Conservation (phyloP, 1,140 invertebrate species). For the Tribolium castaneum region DNA sequence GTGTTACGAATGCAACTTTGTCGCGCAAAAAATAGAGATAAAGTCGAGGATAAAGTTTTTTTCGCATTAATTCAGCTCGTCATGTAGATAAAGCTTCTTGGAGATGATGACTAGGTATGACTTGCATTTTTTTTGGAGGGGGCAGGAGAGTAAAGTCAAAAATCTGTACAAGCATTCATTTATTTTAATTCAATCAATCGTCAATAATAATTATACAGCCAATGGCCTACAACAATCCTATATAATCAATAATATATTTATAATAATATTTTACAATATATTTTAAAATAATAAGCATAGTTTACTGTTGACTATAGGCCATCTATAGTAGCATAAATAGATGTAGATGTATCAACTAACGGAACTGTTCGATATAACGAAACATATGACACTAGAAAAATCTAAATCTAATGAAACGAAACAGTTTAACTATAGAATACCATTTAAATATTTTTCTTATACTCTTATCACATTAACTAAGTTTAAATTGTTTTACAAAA, state of each 20-base stretch:
- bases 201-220: conserved; percentile 60
- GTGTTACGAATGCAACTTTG: neutral
- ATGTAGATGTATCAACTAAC: conserved; percentile 18
- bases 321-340: conserved; percentile 48
- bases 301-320: conserved; percentile 47
- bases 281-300: conserved; percentile 46
- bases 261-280: conserved; percentile 53
- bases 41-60: neutral
- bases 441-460: conserved; percentile 30
- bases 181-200: conserved; percentile 59
- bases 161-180: conserved; percentile 59
- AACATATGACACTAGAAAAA: conserved; percentile 11
- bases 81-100: too few relatives aligned
- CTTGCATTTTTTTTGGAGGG: neutral
- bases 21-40: neutral
- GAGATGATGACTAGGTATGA: neutral
- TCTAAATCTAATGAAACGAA: neutral
- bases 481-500: conserved; percentile 45
- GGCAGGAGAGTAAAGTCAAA: neutral
- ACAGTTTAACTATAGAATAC: neutral
- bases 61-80: neutral
- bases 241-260: conserved; percentile 53
- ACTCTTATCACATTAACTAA: conserved; percentile 40
- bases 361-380: conserved; percentile 5
- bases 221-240: conserved; percentile 61